Conservation (phyloP, 1,140 invertebrate species). For the Chironomus striatipennis region DNA sequence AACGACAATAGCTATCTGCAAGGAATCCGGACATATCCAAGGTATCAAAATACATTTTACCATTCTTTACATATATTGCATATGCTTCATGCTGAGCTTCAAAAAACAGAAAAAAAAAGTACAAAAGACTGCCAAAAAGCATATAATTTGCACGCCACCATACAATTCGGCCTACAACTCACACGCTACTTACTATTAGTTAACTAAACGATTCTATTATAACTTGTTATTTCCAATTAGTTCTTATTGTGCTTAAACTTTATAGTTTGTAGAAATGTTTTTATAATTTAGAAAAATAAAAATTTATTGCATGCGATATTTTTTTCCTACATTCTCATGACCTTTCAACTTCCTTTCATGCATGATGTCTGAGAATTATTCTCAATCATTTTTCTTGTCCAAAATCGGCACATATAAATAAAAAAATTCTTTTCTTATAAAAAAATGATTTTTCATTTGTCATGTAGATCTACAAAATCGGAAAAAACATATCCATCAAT, state of each 20-base stretch:
- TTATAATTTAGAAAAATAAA: background rate
- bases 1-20: conserved; percentile 55
- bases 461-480: conserved; percentile 76
- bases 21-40: conserved; percentile 70
- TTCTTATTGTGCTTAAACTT: background rate
- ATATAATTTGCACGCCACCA: conserved; percentile 3
- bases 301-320: background rate
- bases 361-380: too few species aligned
- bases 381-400: too few species aligned
- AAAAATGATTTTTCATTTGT: background rate
- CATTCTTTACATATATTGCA: conserved; percentile 32
- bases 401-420: background rate
- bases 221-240: background rate
- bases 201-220: background rate
- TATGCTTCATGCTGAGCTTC: conserved; percentile 18
- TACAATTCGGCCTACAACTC: background rate
- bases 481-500: conserved; percentile 84
- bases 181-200: conserved; percentile 1
- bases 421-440: background rate
- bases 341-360: too few species aligned
- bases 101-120: too few species aligned
- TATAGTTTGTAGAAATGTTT: background rate
- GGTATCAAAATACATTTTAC: too few species aligned
- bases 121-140: background rate
- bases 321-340: too few species aligned